A percentile compares a stretch with the other conserved stretches of the same genome.
Conservation (phyloP, 2,113 vertebrate genomes). For the Stigmatopora argus region DNA sequence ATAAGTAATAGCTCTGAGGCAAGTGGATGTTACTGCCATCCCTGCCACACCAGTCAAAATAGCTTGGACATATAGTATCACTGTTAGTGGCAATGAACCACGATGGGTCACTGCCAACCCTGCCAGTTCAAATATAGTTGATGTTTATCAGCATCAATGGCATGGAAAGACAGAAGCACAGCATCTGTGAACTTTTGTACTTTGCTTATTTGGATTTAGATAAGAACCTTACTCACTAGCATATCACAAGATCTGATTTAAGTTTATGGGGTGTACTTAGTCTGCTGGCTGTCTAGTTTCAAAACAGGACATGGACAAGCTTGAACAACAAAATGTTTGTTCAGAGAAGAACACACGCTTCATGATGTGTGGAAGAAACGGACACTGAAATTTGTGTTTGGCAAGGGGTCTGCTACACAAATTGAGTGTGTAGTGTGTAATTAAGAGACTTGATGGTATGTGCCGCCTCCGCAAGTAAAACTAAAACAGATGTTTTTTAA, state of each 20-base stretch:
- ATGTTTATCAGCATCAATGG: too few relatives aligned
- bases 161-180: too few relatives aligned
- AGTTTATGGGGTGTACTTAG: not conserved
- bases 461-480: not conserved
- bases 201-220: not conserved
- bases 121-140: too few relatives aligned
- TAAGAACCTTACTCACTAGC: not conserved
- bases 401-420: not conserved
- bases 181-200: not conserved
- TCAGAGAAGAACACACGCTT: not conserved
- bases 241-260: not conserved
- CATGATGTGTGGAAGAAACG: not conserved
- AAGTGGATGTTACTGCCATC: too few relatives aligned
- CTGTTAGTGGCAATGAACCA: too few relatives aligned
- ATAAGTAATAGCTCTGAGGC: too few relatives aligned
- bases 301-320: not conserved
- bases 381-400: not conserved
- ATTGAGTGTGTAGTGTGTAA: not conserved
- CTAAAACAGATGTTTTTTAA: not conserved
- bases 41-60: too few relatives aligned
- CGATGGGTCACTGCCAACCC: too few relatives aligned
- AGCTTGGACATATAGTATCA: too few relatives aligned
- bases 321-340: not conserved
- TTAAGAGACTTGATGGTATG: not conserved
- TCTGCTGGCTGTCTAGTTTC: not conserved